Conservation (phyloP, 2,797 vertebrate genomes). For the Microctenopoma lineatum region DNA sequence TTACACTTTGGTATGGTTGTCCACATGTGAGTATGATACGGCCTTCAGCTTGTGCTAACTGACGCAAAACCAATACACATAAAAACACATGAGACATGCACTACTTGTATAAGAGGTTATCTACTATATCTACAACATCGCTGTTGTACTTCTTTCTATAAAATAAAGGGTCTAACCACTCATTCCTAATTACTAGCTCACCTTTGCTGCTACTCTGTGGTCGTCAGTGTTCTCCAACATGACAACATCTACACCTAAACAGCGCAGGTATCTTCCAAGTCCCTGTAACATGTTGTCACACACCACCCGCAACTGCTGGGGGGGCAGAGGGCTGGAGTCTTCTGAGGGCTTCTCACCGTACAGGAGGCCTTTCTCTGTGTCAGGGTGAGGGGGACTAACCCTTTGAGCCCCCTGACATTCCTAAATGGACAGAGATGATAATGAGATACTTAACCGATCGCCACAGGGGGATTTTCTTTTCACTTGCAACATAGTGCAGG, state of each 20-base stretch:
- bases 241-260: constrained; percentile 86
- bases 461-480: constrained; percentile 78
- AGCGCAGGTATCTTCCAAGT: constrained; percentile 88
- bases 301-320: constrained; percentile 86
- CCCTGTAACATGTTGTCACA: constrained; percentile 94
- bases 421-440: constrained; percentile 80
- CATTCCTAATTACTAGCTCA: constrained; percentile 47
- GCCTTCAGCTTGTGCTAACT: constrained; percentile 87
- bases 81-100: constrained; percentile 1
- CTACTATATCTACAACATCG: background rate
- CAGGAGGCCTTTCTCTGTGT: constrained; percentile 62
- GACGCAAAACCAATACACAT: constrained; percentile 47
- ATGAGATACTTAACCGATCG: constrained; percentile 79
- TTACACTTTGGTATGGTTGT: constrained; percentile 88
- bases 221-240: constrained; percentile 86
- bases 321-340: constrained; percentile 53
- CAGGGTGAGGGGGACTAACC: constrained; percentile 64
- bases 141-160: background rate
- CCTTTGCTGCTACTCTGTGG: constrained; percentile 88
- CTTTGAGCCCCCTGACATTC: constrained; percentile 76
- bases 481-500: constrained; percentile 63
- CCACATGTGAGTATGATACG: constrained; percentile 90
- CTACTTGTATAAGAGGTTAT: background rate
- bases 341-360: constrained; percentile 59
- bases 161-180: background rate